Conservation (phyloP, 2,797 vertebrate species). For the Sternotherus odoratus region DNA sequence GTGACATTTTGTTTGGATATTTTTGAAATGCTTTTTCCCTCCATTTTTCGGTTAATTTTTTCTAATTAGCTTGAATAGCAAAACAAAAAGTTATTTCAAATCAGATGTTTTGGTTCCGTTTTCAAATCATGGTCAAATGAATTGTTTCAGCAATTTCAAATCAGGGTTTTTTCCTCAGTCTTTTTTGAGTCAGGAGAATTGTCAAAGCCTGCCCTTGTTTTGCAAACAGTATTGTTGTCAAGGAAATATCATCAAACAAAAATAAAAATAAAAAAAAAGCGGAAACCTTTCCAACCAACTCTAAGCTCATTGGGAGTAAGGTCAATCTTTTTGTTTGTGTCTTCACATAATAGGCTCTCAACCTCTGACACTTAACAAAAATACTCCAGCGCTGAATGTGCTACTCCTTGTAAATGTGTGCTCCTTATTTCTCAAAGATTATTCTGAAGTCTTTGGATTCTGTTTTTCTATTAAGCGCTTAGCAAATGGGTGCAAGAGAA, state of each 20-base stretch:
- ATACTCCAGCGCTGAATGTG: neutral
- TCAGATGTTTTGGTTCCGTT: neutral
- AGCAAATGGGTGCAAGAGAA: neutral
- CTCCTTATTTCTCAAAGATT: neutral
- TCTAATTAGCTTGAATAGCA: neutral
- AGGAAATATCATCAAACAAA: neutral
- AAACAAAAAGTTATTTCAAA: neutral
- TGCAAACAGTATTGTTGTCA: neutral
- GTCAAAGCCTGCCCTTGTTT: neutral
- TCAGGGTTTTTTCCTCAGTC: too few relatives aligned
- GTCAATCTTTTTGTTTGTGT: neutral
- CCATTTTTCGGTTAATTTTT: neutral
- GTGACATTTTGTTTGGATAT: neutral
- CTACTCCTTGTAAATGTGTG: neutral
- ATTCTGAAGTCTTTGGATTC: neutral
- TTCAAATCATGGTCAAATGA: neutral
- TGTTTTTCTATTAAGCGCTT: neutral
- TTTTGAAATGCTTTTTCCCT: neutral
- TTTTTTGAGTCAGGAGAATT: neutral
- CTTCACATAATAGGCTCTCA: neutral
- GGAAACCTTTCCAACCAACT: neutral
- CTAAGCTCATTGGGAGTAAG: neutral
- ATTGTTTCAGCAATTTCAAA: neutral
- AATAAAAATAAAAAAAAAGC: neutral
- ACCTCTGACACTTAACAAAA: neutral